Conservation (phyloP, 2,888 invertebrate genomes). For the Koerneria pararmatus region DNA sequence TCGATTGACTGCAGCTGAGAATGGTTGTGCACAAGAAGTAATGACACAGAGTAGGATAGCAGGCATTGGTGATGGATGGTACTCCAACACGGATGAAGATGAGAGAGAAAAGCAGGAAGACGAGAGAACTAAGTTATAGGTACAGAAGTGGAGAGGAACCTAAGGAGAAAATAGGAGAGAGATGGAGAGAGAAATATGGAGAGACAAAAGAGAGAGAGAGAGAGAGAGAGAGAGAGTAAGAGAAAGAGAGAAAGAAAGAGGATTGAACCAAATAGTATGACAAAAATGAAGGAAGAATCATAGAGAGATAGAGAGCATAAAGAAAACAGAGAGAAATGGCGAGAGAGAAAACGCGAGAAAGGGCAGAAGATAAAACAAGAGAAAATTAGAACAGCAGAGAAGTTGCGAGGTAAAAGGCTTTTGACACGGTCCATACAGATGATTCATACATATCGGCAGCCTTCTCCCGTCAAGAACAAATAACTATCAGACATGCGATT, state of each 20-base stretch:
- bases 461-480: no score
- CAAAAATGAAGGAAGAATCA: neutral
- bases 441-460: no score
- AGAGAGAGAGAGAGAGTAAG: neutral
- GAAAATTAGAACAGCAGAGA: neutral
- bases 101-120: no score
- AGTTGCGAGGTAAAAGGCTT: neutral
- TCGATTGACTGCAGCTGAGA: no score
- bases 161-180: neutral
- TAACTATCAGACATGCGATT: no score
- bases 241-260: neutral
- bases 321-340: neutral
- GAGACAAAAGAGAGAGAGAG: neutral
- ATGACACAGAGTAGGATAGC: no score
- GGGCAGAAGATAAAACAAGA: neutral
- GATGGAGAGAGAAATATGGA: neutral
- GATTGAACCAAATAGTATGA: neutral
- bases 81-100: no score
- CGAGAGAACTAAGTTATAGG: no score
- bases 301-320: no score
- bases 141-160: neutral
- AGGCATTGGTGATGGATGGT: no score
- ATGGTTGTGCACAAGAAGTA: no score
- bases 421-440: no score
- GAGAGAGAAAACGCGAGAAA: neutral